A percentile compares a stretch with the other conserved stretches of the same genome.
Conservation (phyloP, 2,113 vertebrate genomes). For the Nothobranchius furzeri region DNA sequence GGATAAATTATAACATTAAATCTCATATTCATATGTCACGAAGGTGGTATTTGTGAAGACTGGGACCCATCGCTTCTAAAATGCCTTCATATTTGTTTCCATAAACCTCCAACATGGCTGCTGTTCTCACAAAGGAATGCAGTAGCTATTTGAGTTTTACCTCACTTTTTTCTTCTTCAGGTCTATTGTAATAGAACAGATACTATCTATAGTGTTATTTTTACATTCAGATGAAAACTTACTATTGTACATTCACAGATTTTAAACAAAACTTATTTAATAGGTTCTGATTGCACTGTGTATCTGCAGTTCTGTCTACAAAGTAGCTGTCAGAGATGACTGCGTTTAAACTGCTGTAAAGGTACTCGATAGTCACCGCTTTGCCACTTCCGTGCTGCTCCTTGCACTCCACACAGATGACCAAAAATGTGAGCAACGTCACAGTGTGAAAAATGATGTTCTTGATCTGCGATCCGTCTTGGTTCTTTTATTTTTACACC, state of each 20-base stretch:
- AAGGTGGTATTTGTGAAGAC: constrained; percentile 4
- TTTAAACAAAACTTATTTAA: constrained; percentile 12
- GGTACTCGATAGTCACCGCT: constrained; percentile 14
- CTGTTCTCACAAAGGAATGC: constrained; percentile 6
- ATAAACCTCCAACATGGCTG: constrained; percentile 4
- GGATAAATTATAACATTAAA: too few species aligned
- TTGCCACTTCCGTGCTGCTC: constrained; percentile 32
- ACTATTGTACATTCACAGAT: constrained; percentile 32
- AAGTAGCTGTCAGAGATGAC: constrained; percentile 29
- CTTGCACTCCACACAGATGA: constrained; percentile 14
- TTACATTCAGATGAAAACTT: constrained; percentile 36
- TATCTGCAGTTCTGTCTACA: constrained; percentile 22
- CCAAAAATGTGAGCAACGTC: constrained; percentile 2
- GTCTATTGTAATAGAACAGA: constrained; percentile 37
- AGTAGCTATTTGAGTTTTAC: constrained; percentile 40
- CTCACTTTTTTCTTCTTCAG: constrained; percentile 64
- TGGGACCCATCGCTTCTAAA: neutral
- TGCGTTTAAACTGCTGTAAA: constrained; percentile 25
- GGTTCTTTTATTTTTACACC: neutral
- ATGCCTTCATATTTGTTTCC: constrained; percentile 5
- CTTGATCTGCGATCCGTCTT: neutral
- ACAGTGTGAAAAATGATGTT: neutral
- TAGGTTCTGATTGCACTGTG: constrained; percentile 19
- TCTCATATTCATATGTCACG: neutral
- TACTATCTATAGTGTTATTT: constrained; percentile 53